Evolutionary conservation across 2,888 invertebrate genomes (phyloP).

Genomic region (Zaprionus bogoriensis): DNA sequence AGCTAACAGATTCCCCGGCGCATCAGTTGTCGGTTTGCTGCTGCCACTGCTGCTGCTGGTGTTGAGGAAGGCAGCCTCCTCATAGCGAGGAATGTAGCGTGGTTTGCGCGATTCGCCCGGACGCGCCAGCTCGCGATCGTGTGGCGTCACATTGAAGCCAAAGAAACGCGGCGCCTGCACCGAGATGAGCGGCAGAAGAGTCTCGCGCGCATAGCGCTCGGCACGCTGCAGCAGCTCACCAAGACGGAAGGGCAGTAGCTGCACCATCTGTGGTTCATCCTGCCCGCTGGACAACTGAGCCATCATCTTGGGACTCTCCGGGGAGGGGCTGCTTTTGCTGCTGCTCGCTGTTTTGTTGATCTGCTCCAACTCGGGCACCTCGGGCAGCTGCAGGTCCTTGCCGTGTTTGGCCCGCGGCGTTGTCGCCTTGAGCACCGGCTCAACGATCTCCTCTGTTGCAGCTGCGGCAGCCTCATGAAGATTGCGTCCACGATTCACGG

Average conservation of each 20-base stretch:
- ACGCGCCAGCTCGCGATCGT: slow-evolving; percentile 45
- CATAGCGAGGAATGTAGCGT: slow-evolving; percentile 86
- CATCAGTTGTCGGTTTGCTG: slow-evolving; percentile 20
- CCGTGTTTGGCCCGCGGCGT: slow-evolving; percentile 83
- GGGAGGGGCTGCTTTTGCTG: not conserved
- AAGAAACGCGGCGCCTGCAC: slow-evolving; percentile 90
- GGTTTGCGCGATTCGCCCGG: slow-evolving; percentile 82
- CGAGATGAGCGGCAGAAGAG: slow-evolving; percentile 89
- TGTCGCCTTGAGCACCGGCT: slow-evolving; percentile 88
- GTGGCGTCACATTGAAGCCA: slow-evolving; percentile 82
- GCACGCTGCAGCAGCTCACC: slow-evolving; percentile 92
- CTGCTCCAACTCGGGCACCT: slow-evolving; percentile 15
- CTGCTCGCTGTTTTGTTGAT: not conserved
- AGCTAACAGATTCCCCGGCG: too few relatives aligned
- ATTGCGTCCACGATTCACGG: slow-evolving; percentile 76
- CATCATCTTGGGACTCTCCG: slow-evolving; percentile 45
- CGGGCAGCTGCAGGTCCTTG: slow-evolving; percentile 67
- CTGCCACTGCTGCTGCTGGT: slow-evolving; percentile 28
- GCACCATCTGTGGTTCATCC: slow-evolving; percentile 85
- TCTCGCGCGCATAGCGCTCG: slow-evolving; percentile 91
- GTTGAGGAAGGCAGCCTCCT: slow-evolving; percentile 71
- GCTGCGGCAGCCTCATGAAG: slow-evolving; percentile 61
- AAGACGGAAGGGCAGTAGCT: slow-evolving; percentile 90
- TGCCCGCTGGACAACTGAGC: slow-evolving; percentile 48
- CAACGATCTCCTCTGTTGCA: slow-evolving; percentile 86